Conservation (phyloP, 2,797 vertebrate genomes). For the Agapornis canus region DNA sequence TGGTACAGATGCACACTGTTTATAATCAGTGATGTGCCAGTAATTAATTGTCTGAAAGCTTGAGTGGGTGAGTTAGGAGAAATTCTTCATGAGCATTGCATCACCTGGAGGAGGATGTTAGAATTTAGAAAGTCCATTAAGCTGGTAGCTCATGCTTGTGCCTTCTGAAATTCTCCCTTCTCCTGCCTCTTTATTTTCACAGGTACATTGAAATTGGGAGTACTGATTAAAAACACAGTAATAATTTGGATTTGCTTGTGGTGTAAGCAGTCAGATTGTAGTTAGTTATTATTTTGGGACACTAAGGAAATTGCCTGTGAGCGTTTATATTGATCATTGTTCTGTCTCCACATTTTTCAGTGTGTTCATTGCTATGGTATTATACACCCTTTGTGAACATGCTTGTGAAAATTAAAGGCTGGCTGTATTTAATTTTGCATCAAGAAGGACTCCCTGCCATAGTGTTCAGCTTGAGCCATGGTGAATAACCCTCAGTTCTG, state of each 20-base stretch:
- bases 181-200: not conserved
- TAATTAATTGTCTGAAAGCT: not conserved
- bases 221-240: not conserved
- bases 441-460: not conserved
- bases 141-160: not conserved
- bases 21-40: not conserved
- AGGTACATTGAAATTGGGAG: accelerated
- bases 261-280: not conserved
- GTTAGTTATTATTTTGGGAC: not conserved
- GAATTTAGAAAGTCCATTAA: not conserved
- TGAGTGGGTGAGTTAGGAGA: not conserved
- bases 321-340: not conserved
- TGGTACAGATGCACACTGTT: not conserved
- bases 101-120: not conserved
- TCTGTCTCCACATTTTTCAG: accelerated
- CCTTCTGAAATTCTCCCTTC: not conserved
- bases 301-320: not conserved
- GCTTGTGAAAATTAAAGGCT: not conserved
- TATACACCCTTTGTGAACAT: not conserved
- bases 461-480: not conserved
- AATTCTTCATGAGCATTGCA: not conserved
- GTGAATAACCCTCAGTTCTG: not conserved
- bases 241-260: not conserved
- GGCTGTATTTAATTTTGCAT: not conserved
- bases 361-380: not conserved